phyloP scores from a whole-genome alignment of 2,797 vertebrate species.

The Chaetophractus vellerosus region DNA sequence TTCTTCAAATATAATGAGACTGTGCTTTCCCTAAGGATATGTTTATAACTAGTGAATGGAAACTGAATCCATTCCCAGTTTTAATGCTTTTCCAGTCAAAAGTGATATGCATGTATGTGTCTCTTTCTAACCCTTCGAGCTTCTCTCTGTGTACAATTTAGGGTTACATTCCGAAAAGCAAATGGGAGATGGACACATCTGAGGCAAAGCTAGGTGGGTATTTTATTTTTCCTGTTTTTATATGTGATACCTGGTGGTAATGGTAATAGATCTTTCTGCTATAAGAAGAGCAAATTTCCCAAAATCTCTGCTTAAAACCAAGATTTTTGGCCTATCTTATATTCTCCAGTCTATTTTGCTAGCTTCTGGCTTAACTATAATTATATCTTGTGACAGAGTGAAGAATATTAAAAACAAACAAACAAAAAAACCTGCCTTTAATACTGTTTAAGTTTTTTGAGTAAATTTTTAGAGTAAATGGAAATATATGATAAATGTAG shows the following conservation, averaged over 20 bases:
- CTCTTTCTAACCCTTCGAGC: conserved; percentile 96
- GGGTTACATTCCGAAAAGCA: conserved; percentile 99
- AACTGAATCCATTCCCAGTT: conserved; percentile 87
- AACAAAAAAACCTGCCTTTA: neutral
- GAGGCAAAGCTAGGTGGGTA: conserved; percentile 99
- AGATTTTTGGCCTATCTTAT: conserved; percentile 69
- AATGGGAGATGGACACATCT: conserved; percentile 99
- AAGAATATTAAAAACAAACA: conserved; percentile 31
- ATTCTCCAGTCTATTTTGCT: conserved; percentile 44
- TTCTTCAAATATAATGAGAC: conserved; percentile 86
- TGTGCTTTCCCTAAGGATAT: conserved; percentile 87
- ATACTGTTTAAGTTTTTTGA: neutral
- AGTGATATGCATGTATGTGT: conserved; percentile 91
- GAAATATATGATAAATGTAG: conserved; percentile 64
- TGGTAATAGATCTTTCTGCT: conserved; percentile 85
- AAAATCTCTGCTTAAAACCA: conserved; percentile 58
- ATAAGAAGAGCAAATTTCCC: conserved; percentile 68
- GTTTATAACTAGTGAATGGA: conserved; percentile 85
- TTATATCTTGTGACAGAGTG: conserved; percentile 59
- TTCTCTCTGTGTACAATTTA: conserved; percentile 98
- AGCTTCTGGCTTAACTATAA: conserved; percentile 64
- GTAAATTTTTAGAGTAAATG: conserved; percentile 54
- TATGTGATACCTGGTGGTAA: conserved; percentile 88
- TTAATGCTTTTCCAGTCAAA: conserved; percentile 92
- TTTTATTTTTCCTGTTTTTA: conserved; percentile 91